Conservation (phyloP, 2,113 vertebrate genomes). For the Telmatochromis sp. region DNA sequence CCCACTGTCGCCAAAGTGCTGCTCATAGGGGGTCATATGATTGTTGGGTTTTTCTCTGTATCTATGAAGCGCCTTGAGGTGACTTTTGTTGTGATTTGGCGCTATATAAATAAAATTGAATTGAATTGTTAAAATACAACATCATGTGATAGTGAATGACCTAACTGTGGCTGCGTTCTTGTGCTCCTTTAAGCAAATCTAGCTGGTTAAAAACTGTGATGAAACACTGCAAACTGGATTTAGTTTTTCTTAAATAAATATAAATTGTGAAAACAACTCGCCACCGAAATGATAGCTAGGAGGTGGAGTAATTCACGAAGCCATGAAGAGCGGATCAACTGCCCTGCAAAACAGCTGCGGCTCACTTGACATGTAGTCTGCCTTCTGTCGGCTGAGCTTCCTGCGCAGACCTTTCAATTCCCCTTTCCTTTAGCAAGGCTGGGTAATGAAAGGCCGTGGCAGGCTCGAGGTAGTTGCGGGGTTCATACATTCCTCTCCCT, state of each 20-base stretch:
- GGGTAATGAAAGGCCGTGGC: conserved; percentile 42
- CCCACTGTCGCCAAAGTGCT: too few species aligned
- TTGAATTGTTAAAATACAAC: background rate
- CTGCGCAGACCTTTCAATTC: conserved; percentile 51
- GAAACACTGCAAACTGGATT: background rate
- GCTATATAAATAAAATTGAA: too few species aligned
- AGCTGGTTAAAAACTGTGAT: background rate
- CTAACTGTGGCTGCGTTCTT: background rate
- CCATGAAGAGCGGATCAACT: conserved; percentile 15
- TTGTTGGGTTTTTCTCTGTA: too few species aligned
- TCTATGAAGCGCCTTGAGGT: too few species aligned
- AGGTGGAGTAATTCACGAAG: conserved; percentile 22
- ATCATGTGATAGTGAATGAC: background rate
- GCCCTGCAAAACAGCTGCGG: conserved; percentile 38
- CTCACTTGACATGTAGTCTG: conserved; percentile 39
- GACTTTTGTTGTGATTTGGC: too few species aligned
- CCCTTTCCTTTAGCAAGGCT: conserved; percentile 25
- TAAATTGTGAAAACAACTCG: background rate
- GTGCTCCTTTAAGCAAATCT: background rate
- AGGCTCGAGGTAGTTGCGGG: conserved; percentile 13
- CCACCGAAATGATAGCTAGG: background rate
- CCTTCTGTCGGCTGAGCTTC: conserved; percentile 48
- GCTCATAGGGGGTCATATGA: too few species aligned
- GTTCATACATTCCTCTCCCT: conserved; percentile 26
- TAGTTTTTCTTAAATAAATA: background rate